A percentile compares a stretch with the other conserved stretches of the same genome.
Conservation (phyloP, 2,888 invertebrate genomes). For the Dasysyrphus tricinctus region DNA sequence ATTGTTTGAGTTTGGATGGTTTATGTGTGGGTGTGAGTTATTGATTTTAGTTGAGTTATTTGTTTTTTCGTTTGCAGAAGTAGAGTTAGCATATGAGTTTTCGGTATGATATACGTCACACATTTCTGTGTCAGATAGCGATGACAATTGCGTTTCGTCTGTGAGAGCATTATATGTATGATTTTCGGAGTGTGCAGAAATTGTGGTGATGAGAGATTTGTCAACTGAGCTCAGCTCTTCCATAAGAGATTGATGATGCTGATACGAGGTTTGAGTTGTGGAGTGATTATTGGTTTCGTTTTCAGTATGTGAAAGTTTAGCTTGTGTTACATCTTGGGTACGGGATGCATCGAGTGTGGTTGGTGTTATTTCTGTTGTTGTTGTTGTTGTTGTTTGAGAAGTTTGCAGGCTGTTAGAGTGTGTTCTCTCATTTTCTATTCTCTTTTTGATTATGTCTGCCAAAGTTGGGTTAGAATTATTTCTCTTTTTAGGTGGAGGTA, state of each 20-base stretch:
- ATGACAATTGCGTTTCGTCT: neutral
- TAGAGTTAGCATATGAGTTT: neutral
- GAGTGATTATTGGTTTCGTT: neutral
- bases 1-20: slow-evolving; percentile 2
- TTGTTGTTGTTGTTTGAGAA: neutral
- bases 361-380: neutral
- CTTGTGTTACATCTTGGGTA: neutral
- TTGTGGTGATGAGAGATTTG: neutral
- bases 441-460: neutral
- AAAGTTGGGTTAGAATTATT: neutral
- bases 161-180: neutral
- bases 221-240: neutral
- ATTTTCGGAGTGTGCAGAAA: neutral
- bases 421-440: neutral
- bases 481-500: too few species aligned
- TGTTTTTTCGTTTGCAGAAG: neutral
- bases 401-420: neutral
- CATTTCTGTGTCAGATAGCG: neutral
- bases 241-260: neutral
- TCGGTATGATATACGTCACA: neutral
- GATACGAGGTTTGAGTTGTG: neutral
- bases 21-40: neutral
- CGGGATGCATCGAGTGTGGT: neutral
- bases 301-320: neutral
- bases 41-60: slow-evolving; percentile 10